Percentiles rank a stretch among this genome's conserved stretches.
Conservation (phyloP, 2,888 invertebrate genomes). For the Pandemis heparana region DNA sequence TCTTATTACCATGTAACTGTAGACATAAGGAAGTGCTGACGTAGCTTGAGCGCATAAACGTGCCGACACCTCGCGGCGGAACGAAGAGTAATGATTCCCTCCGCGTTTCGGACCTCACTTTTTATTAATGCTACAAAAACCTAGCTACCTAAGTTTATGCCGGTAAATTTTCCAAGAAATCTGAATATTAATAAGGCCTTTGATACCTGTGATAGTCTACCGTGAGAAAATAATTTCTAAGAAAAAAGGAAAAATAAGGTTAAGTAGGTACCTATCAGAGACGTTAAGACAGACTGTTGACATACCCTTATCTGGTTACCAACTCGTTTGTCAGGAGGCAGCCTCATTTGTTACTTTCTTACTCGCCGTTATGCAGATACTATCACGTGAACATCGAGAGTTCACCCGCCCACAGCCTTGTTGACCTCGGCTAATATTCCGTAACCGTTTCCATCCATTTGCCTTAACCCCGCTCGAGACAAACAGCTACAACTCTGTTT, state of each 20-base stretch:
- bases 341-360: neutral
- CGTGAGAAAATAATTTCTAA: neutral
- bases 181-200: neutral
- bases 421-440: constrained; percentile 5
- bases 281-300: neutral
- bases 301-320: neutral
- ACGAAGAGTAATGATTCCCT: constrained; percentile 6
- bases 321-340: neutral
- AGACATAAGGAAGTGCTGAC: neutral
- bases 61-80: constrained; percentile 1
- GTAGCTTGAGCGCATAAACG: constrained; percentile 1
- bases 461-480: neutral
- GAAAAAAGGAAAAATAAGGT: neutral
- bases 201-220: neutral
- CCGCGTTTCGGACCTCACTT: constrained; percentile 5
- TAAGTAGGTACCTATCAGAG: neutral
- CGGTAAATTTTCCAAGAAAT: neutral
- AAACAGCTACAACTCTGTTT: neutral
- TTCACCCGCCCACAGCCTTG: neutral
- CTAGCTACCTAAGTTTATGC: constrained; percentile 1
- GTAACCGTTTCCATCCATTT: constrained; percentile 8
- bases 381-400: constrained; percentile 6
- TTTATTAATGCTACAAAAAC: constrained; percentile 4
- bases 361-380: constrained; percentile 4
- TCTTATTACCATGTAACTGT: neutral